Conservation (phyloP, 30 jellyfish, hydroid and myxozoan genomes). For the Mastigias papua region DNA sequence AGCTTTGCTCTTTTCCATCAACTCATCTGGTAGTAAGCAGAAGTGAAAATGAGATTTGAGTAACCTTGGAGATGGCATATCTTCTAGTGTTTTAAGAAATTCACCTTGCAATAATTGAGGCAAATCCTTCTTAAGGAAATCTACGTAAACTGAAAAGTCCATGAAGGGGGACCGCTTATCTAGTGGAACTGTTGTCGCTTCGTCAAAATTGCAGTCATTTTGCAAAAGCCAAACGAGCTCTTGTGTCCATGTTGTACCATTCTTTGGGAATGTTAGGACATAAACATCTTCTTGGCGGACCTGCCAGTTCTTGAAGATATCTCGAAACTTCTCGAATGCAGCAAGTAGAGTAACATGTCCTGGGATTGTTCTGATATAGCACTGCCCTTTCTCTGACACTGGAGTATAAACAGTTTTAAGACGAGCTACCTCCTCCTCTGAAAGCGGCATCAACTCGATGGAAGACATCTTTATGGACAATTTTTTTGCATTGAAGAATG, state of each 20-base stretch:
- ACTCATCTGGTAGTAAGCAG: conserved; percentile 21
- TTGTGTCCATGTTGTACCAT: conserved; percentile 53
- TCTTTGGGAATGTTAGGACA: conserved; percentile 29
- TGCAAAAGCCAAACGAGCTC: conserved; percentile 51
- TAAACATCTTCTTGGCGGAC: conserved; percentile 18
- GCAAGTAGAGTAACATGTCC: background rate
- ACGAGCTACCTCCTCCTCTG: background rate
- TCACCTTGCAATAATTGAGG: background rate
- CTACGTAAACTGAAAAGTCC: background rate
- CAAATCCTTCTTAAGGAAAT: background rate
- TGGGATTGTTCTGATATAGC: background rate
- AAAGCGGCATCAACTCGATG: background rate
- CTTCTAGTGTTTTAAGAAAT: background rate
- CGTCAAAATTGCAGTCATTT: conserved; percentile 20
- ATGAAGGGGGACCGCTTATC: background rate
- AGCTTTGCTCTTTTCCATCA: conserved; percentile 15
- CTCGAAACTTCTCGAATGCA: background rate
- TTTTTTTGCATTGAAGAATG: background rate
- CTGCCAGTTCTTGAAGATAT: background rate
- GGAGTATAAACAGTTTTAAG: background rate
- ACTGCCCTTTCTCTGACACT: background rate
- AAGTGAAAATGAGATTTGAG: conserved; percentile 23
- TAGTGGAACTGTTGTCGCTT: background rate
- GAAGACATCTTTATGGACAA: background rate
- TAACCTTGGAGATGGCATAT: conserved; percentile 27